Conservation (phyloP, 2,113 vertebrate genomes). For the Raphicerus campestris region DNA sequence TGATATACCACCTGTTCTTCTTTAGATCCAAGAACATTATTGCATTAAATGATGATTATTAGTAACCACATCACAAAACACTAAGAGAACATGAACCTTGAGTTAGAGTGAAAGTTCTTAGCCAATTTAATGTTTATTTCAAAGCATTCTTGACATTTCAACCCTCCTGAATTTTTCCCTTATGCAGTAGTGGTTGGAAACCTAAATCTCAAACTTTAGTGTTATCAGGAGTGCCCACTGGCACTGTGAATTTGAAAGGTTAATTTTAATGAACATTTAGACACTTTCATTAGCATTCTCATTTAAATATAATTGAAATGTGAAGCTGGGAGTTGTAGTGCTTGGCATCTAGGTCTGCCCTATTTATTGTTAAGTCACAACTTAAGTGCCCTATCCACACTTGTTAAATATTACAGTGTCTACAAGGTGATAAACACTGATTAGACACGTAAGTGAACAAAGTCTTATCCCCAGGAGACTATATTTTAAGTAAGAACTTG, state of each 20-base stretch:
- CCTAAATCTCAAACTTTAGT: not conserved
- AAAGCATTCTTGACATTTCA: constrained; percentile 29
- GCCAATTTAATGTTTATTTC: not conserved
- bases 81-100: not conserved
- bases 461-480: not conserved
- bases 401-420: not conserved
- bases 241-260: constrained; percentile 13
- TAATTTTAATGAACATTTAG: constrained; percentile 53
- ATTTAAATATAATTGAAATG: constrained; percentile 43
- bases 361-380: not conserved
- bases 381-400: not conserved
- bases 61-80: not conserved
- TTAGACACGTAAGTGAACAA: not conserved
- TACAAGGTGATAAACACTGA: not conserved
- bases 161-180: not conserved
- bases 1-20: not conserved
- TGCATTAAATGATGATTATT: not conserved
- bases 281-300: not conserved
- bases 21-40: not conserved
- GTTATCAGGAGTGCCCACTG: not conserved
- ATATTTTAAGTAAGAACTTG: constrained; percentile 1
- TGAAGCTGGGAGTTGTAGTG: not conserved
- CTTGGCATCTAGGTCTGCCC: not conserved
- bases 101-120: constrained; percentile 16
- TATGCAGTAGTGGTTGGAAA: not conserved